Conservation (phyloP, 1,140 invertebrate genomes). For the Danaus plexippus region DNA sequence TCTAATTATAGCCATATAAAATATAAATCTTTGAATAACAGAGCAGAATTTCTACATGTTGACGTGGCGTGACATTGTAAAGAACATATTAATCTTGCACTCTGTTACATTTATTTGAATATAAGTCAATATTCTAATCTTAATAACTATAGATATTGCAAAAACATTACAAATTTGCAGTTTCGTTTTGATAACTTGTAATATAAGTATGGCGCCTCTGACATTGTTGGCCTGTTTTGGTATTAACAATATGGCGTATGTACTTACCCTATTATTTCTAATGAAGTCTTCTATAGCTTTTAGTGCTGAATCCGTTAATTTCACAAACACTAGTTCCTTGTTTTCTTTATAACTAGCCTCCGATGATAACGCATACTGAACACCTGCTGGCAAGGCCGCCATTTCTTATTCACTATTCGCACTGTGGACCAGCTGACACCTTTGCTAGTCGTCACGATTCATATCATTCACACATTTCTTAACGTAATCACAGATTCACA, state of each 20-base stretch:
- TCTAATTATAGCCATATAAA: conserved; percentile 67
- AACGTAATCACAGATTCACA: conserved; percentile 73
- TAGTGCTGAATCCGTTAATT: conserved; percentile 93
- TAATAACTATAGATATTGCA: conserved; percentile 23
- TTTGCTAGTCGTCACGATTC: conserved; percentile 71
- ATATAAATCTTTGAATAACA: conserved; percentile 67
- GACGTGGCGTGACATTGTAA: conserved; percentile 67
- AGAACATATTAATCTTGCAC: conserved; percentile 31
- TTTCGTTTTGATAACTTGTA: conserved; percentile 68
- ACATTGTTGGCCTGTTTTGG: conserved; percentile 69
- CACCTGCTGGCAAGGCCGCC: conserved; percentile 94
- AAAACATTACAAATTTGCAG: conserved; percentile 53
- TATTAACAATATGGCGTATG: conserved; percentile 67
- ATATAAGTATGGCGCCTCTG: conserved; percentile 68
- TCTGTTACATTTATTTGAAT: conserved; percentile 26
- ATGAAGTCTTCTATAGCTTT: conserved; percentile 92
- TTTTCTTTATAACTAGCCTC: conserved; percentile 86
- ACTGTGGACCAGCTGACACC: conserved; percentile 72
- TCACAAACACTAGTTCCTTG: conserved; percentile 93
- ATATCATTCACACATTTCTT: conserved; percentile 72
- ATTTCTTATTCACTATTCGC: conserved; percentile 80
- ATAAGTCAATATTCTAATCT: conserved; percentile 8
- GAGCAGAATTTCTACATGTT: conserved; percentile 66
- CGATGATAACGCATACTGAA: conserved; percentile 95
- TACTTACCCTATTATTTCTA: conserved; percentile 87